A percentile compares a stretch with the other conserved stretches of the same genome.
Evolutionary conservation across 1,140 invertebrate genomes (phyloP).

Genomic region (Wasmannia auropunctata): DNA sequence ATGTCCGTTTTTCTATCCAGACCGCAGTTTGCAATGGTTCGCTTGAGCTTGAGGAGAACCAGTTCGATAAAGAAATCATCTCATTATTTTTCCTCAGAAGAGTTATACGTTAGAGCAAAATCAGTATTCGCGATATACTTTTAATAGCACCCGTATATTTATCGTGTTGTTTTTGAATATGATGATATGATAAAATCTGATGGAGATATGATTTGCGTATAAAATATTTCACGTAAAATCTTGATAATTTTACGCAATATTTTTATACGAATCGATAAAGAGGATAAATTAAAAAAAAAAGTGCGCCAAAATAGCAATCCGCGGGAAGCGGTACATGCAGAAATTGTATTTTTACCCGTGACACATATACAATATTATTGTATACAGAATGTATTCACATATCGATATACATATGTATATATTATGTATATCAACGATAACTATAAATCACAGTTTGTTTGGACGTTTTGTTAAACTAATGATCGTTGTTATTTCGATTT

Average conservation of each 20-base stretch:
- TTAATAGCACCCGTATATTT: background rate
- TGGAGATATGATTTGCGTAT: background rate
- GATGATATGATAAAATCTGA: constrained; percentile 5
- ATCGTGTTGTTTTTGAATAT: background rate
- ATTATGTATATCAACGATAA: background rate
- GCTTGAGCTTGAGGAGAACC: background rate
- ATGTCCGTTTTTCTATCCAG: background rate
- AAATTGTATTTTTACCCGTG: constrained; percentile 21
- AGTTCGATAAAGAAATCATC: constrained; percentile 2
- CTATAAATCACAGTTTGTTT: background rate
- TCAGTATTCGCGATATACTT: constrained; percentile 19
- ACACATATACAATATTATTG: background rate
- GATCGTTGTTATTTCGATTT: constrained; percentile 47
- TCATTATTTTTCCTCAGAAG: background rate
- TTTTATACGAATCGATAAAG: constrained; percentile 14
- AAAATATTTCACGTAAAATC: background rate
- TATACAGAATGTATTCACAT: background rate
- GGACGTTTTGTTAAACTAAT: constrained; percentile 27
- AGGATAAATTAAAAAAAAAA: background rate
- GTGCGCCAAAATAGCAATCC: background rate
- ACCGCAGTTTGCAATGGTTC: constrained; percentile 1
- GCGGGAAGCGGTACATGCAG: background rate
- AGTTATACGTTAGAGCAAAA: constrained; percentile 3
- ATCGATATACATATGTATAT: background rate
- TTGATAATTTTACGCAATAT: background rate